These are phyloP conservation scores for Rana temporaria DNA, from an alignment of 2,113 vertebrate genomes.

Conservation along the genomic window DNA sequence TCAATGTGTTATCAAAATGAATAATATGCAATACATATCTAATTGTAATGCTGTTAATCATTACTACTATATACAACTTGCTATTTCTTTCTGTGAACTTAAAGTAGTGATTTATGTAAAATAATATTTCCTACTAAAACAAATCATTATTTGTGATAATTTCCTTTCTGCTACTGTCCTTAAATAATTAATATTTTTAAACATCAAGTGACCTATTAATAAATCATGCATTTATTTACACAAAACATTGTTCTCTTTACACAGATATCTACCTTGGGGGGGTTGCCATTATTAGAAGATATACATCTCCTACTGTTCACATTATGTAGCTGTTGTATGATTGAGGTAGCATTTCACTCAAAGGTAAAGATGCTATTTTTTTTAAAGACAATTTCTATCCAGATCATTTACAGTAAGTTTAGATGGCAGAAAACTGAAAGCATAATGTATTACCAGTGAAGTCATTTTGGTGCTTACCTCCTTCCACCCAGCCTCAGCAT, in stretches of 20 bases:
- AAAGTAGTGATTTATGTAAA: too few species aligned
- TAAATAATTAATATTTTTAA: conserved; percentile 27
- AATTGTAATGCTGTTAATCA: too few species aligned
- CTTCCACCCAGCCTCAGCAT: too few species aligned
- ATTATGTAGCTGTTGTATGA: background rate
- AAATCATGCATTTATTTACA: conserved; percentile 31
- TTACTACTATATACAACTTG: too few species aligned
- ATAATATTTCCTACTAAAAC: background rate
- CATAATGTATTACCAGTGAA: too few species aligned
- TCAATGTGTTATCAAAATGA: too few species aligned
- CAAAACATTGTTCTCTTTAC: conserved; percentile 13
- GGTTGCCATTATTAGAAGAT: conserved; percentile 7
- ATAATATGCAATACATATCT: too few species aligned
- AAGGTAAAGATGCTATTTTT: background rate
- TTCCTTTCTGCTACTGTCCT: background rate
- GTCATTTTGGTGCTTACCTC: too few species aligned
- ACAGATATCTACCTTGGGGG: conserved; percentile 13
- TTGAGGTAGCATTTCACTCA: background rate
- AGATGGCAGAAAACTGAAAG: too few species aligned
- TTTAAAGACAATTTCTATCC: background rate
- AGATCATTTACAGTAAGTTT: background rate
- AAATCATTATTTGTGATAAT: conserved; percentile 8
- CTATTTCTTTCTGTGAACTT: too few species aligned
- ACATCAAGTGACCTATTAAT: conserved; percentile 11
- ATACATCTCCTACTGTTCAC: conserved; percentile 2